Percentiles rank a stretch among this genome's conserved stretches.
phyloP scores from a whole-genome alignment of 2,888 invertebrate genomes.

The Onchidella celtica region DNA sequence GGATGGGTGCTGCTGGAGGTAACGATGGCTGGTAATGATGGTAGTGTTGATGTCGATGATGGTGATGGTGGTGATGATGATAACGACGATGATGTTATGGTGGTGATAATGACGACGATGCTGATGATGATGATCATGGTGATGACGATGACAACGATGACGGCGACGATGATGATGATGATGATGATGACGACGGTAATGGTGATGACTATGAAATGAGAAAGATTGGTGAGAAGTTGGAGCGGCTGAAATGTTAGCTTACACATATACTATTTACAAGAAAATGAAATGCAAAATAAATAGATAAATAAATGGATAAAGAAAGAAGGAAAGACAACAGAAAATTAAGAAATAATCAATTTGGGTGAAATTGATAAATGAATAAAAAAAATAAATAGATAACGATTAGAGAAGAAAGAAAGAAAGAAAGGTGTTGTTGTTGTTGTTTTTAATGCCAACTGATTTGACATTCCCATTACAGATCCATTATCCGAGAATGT shows the following conservation, averaged over 20 bases:
- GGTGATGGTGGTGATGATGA: slow-evolving; percentile 7
- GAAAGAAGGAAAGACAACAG: too few relatives aligned
- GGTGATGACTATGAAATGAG: slow-evolving; percentile 4
- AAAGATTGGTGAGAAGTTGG: neutral
- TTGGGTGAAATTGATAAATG: too few relatives aligned
- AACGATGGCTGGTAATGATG: neutral
- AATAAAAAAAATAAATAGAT: too few relatives aligned
- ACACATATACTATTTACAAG: neutral
- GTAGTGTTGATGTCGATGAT: neutral
- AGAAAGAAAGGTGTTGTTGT: too few relatives aligned
- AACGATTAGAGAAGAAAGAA: too few relatives aligned
- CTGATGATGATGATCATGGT: neutral
- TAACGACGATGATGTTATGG: too few relatives aligned
- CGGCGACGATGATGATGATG: neutral
- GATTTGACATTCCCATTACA: too few relatives aligned
- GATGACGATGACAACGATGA: too few relatives aligned
- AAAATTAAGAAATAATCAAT: neutral
- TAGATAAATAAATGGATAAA: too few relatives aligned
- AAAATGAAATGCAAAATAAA: too few relatives aligned
- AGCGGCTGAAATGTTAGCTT: neutral
- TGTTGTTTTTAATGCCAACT: too few relatives aligned
- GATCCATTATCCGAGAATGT: slow-evolving; percentile 61
- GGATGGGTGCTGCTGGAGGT: neutral
- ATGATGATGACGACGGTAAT: slow-evolving; percentile 7
- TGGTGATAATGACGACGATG: too few relatives aligned